Conservation (phyloP, 2,113 vertebrate species). For the Thryonomys swinderianus region DNA sequence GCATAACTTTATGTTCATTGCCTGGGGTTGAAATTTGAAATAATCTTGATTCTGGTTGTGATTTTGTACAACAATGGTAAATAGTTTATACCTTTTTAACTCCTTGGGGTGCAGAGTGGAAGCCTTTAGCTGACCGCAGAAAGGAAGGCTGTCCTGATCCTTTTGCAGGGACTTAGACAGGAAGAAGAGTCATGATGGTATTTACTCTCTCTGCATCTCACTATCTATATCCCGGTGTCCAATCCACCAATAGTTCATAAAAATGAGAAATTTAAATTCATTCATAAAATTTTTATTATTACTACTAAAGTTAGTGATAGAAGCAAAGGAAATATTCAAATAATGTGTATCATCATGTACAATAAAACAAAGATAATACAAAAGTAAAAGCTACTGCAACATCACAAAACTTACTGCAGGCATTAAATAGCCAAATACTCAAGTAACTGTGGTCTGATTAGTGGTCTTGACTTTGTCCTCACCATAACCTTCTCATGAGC, state of each 20-base stretch:
- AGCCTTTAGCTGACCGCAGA: background rate
- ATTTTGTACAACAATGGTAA: background rate
- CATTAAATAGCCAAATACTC: background rate
- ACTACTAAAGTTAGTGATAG: background rate
- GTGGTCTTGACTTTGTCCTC: background rate
- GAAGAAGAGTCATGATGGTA: background rate
- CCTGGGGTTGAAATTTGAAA: background rate
- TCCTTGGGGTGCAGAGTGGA: background rate
- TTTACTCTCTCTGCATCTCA: background rate
- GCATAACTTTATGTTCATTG: background rate
- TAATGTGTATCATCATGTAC: background rate
- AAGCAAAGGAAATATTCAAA: background rate
- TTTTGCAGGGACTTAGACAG: background rate
- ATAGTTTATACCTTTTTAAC: background rate
- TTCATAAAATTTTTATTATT: background rate
- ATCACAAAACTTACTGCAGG: background rate
- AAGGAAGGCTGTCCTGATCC: background rate
- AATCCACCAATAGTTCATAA: background rate
- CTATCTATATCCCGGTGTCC: background rate
- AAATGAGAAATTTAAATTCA: slow-evolving; percentile 22
- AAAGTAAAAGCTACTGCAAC: background rate
- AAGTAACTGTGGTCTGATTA: background rate
- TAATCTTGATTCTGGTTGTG: background rate
- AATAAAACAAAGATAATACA: background rate
- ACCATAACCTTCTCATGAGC: background rate